A percentile compares a stretch with the other conserved stretches of the same genome.
phyloP scores from a whole-genome alignment of 2,113 vertebrate species.

The Callocephalon fimbriatum region DNA sequence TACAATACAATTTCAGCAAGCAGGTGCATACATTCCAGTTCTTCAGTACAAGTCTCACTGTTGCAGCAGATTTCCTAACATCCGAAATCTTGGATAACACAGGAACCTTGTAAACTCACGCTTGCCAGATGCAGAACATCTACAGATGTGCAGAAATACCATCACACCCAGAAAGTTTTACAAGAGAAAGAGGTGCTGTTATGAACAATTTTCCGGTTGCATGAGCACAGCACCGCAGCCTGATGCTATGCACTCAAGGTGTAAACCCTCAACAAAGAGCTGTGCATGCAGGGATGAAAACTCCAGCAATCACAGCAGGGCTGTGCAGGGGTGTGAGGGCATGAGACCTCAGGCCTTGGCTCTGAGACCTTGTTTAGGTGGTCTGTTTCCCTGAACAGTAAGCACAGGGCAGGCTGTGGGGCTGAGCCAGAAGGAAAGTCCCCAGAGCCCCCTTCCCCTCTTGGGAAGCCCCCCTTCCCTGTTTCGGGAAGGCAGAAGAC shows the following conservation, averaged over 20 bases:
- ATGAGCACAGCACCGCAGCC: not conserved
- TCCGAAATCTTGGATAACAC: not conserved
- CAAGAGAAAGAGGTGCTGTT: not conserved
- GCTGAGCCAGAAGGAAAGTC: not conserved
- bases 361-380: accelerated
- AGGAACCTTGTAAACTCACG: not conserved
- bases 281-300: not conserved
- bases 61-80: not conserved
- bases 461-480: too few relatives aligned
- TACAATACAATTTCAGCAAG: slow-evolving; percentile 56
- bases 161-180: not conserved
- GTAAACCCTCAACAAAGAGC: not conserved
- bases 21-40: slow-evolving; percentile 64
- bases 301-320: not conserved
- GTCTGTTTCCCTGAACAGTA: not conserved
- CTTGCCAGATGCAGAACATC: not conserved
- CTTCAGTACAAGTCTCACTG: not conserved
- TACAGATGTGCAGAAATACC: slow-evolving; percentile 33
- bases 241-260: not conserved
- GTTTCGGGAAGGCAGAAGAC: not conserved
- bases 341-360: accelerated
- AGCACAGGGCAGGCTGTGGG: not conserved
- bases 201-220: not conserved
- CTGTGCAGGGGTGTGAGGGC: not conserved
- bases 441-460: not conserved